Evolutionary conservation across 2,113 vertebrate species (phyloP), one percentile per base, ranked within the genome.

Genomic region (Xiphophorus couchianus): DNA sequence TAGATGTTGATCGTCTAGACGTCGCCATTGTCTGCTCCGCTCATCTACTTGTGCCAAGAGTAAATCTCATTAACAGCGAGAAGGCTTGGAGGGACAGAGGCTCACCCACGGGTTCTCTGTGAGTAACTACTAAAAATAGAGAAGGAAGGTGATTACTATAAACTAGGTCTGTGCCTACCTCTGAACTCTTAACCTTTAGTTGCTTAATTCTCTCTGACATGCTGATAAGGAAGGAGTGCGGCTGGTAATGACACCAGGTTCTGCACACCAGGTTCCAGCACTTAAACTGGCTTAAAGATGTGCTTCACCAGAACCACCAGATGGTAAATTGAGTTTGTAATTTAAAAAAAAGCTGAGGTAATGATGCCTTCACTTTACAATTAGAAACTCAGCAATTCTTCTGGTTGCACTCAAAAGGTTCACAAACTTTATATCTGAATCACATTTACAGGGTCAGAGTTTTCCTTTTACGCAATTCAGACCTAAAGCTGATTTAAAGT

Each of bases 31-130:
- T 86, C 66, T 44, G 39, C 74, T 22, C 15, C 0, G 7, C 54
- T 48, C 31, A 35, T 65, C 78, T 69, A 29, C 28, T 33, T 35
- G 64, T 78, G 85, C 80, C 79, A 84, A 74, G 65, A 82, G 73
- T 61, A 84, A 88, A 89, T 84, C 83, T 88, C 82, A 83, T 89
- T 86, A 83, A 67, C 31, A 73, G 74, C 25, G 72, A 77, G 83
- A 74, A 66, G 58, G 62, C 77, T 31, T 66, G 83, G 70, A 63
- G 71, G 68, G 79, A 48, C 60, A 12, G 62, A 37, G 72, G 44
- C 78, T 85, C 80, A n/a, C 51, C 77, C 71, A 64, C 58, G 37
- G 63, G 7, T 72, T 44, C 48, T 68, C 42, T 66, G 54, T 73
- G 66, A 66, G 27, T 22, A 58, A 4, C 71, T 0, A 62, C 81